Conservation (phyloP, 2,113 vertebrate species). For the Nansenia antarctica region DNA sequence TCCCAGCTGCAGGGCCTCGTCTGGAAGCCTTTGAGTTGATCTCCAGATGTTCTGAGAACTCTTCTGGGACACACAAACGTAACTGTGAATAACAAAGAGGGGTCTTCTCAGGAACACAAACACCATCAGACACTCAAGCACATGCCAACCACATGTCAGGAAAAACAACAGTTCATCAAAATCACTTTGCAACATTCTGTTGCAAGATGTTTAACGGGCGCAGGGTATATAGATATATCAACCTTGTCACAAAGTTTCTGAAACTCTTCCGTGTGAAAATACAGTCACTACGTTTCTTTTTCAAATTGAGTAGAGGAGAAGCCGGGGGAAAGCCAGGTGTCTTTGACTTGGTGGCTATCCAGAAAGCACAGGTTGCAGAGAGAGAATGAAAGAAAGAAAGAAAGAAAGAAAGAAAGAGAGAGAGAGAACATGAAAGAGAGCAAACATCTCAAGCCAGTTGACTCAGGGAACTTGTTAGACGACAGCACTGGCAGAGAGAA, state of each 20-base stretch:
- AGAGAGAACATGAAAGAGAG: constrained; percentile 49
- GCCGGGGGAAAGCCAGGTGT: constrained; percentile 52
- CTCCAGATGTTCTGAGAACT: constrained; percentile 64
- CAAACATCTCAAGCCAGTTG: constrained; percentile 53
- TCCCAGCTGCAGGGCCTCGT: constrained; percentile 18
- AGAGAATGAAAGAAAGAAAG: neutral
- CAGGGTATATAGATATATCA: neutral
- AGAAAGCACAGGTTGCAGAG: constrained; percentile 60
- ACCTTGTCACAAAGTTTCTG: neutral
- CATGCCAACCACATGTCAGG: neutral
- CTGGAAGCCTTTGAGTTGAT: constrained; percentile 63
- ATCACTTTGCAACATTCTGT: neutral
- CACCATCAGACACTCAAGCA: neutral
- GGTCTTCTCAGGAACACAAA: constrained; percentile 24
- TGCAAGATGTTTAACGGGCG: neutral
- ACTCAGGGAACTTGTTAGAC: constrained; percentile 33
- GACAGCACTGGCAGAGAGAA: constrained; percentile 27
- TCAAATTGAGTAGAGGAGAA: constrained; percentile 1
- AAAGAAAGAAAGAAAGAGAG: neutral
- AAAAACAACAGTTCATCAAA: too few species aligned
- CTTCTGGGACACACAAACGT: constrained; percentile 41
- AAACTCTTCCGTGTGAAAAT: neutral
- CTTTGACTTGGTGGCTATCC: constrained; percentile 63
- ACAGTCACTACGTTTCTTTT: neutral
- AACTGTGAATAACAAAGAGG: constrained; percentile 28